phyloP scores from a whole-genome alignment of 2,888 invertebrate genomes.

The Seira ritae region DNA sequence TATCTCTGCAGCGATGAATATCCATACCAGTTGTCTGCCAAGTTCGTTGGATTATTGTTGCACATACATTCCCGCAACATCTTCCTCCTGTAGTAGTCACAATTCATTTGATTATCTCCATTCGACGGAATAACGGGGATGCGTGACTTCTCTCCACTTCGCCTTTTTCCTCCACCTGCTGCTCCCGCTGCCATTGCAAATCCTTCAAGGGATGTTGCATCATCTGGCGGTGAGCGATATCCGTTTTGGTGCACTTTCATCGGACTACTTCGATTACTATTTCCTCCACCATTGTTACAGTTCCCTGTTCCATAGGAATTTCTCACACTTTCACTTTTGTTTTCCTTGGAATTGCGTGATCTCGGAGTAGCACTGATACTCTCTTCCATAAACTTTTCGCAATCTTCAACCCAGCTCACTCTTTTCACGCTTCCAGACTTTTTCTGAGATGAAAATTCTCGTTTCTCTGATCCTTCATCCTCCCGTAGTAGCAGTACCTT shows the following conservation, averaged over 20 bases:
- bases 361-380: constrained; percentile 5
- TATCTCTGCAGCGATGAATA: constrained; percentile 63
- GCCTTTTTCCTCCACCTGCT: background rate
- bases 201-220: background rate
- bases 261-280: constrained; percentile 18
- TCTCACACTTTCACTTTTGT: constrained; percentile 41
- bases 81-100: constrained; percentile 67
- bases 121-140: constrained; percentile 47
- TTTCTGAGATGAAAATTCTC: background rate
- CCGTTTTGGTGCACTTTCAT: constrained; percentile 39
- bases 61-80: constrained; percentile 59
- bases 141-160: constrained; percentile 54
- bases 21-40: constrained; percentile 63
- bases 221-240: background rate
- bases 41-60: constrained; percentile 16
- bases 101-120: constrained; percentile 52
- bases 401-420: constrained; percentile 50
- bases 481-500: background rate
- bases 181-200: background rate
- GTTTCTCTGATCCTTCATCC: constrained; percentile 24
- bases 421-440: constrained; percentile 39
- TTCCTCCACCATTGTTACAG: background rate
- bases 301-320: constrained; percentile 33
- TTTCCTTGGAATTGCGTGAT: constrained; percentile 25
- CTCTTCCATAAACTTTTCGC: constrained; percentile 7